Evolutionary conservation across 2,113 vertebrate genomes (phyloP).

Genomic region (Pangasianodon hypophthalmus): DNA sequence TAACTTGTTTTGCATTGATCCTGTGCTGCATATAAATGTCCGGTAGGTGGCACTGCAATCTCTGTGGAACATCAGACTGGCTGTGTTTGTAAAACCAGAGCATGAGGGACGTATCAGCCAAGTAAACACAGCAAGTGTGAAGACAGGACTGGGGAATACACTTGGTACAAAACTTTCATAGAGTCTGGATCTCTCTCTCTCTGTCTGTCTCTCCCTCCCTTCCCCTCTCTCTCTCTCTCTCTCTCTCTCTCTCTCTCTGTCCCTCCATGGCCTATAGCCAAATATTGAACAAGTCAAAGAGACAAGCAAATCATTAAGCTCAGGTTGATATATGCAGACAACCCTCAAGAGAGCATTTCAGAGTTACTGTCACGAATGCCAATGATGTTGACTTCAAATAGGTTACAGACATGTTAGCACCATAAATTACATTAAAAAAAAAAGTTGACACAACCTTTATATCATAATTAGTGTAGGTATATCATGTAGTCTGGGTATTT

Average conservation of each 20-base stretch:
- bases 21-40: constrained; percentile 41
- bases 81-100: constrained; percentile 82
- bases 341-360: neutral
- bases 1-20: neutral
- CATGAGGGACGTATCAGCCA: constrained; percentile 80
- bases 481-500: neutral
- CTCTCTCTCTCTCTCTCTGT: neutral
- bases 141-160: constrained; percentile 85
- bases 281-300: neutral
- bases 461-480: neutral
- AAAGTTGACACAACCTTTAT: neutral
- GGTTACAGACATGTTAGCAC: neutral
- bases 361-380: neutral
- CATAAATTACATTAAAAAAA: neutral
- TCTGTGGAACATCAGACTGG: constrained; percentile 86
- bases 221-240: neutral
- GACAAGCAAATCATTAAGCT: neutral
- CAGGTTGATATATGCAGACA: neutral
- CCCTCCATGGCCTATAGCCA: neutral
- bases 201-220: neutral
- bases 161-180: constrained; percentile 70
- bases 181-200: neutral
- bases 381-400: neutral
- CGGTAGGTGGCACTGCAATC: constrained; percentile 84
- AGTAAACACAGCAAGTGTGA: constrained; percentile 81